A percentile compares a stretch with the other conserved stretches of the same genome.
Evolutionary conservation across 1,140 invertebrate species (phyloP).

Genomic region (Diorhabda elongata): DNA sequence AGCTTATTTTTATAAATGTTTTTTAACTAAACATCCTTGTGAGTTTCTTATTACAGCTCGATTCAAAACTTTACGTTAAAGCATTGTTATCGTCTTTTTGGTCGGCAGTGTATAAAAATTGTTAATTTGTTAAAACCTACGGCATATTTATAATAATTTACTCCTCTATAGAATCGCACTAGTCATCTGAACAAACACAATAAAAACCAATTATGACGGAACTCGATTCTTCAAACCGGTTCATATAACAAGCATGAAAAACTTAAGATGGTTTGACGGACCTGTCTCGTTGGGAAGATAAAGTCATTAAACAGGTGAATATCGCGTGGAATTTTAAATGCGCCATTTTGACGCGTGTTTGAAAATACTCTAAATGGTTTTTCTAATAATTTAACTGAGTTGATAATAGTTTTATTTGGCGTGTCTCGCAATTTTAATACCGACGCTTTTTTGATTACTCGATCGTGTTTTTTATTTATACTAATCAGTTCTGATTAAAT

Average conservation of each 20-base stretch:
- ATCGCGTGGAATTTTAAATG: constrained; percentile 30
- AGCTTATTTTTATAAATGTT: no score
- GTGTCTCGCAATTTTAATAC: constrained; percentile 6
- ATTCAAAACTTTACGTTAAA: no score
- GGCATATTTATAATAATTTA: no score
- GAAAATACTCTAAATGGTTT: constrained; percentile 6
- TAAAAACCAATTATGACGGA: constrained; percentile 13
- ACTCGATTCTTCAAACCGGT: constrained; percentile 26
- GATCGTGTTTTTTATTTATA: no score
- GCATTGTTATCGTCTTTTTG: no score
- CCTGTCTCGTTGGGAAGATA: constrained; percentile 17
- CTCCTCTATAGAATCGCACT: no score
- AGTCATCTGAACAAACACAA: constrained; percentile 5
- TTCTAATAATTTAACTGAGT: constrained; percentile 8
- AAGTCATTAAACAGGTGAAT: constrained; percentile 29
- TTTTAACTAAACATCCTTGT: no score
- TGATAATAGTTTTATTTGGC: constrained; percentile 17
- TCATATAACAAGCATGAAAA: constrained; percentile 7
- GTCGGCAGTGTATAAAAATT: no score
- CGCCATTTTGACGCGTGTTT: constrained; percentile 21
- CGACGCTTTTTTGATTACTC: constrained; percentile 6
- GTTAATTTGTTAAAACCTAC: no score
- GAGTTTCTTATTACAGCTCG: no score
- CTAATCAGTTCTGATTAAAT: no score
- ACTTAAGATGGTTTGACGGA: neutral